Base-by-base conservation (phyloP, 2,888 invertebrate genomes). In the Alloplasta piceator region DNA sequence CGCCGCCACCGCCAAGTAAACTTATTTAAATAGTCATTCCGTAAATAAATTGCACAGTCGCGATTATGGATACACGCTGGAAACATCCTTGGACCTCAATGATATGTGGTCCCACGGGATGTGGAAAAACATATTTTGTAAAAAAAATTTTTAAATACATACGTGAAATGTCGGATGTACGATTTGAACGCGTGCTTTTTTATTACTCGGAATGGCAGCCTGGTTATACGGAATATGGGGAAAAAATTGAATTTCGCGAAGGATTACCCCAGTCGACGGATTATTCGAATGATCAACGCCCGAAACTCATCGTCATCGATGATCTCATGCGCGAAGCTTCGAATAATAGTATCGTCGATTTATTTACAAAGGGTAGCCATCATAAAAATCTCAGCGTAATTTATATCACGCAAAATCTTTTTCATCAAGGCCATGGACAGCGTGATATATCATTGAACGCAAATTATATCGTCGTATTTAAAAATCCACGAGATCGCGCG, bases 321-420 rank as follows among this genome's bases (percentile, higher is more conserved):
- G 26, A 26, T 26, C 26, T 26, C 26, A 26, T 26, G 26, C 26
- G 26, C 26, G 26, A 26, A 26, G 26, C 26, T 26, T 26, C 26
- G 26, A 26, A 26, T 3, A 26, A 26, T 26, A 26, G 26, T 3
- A 26, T 26, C 26, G 26, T 26, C 26, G 26, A 26, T 26, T 3
- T 26, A 26, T 26, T 26, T 26, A 26, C 55, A 14, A 73, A 73
- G 10, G 63, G 73, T 4, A 73, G 73, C 14, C 74, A 80, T 64
- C 80, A 82, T 48, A 61, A 78, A 56, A 80, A 80, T 76, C 48
- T 82, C 5, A 82, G 78, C 50, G 75, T 82, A 9, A 61, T 73
- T 4, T 73, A 50, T 26, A 48, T 73, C 10, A 36, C 61, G 7
- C 73, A 63, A 63, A 66, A 74, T 67, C 16, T 75, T 39, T 26